Base-by-base conservation (phyloP, 2,113 vertebrate genomes). In the Trachemys scripta region DNA sequence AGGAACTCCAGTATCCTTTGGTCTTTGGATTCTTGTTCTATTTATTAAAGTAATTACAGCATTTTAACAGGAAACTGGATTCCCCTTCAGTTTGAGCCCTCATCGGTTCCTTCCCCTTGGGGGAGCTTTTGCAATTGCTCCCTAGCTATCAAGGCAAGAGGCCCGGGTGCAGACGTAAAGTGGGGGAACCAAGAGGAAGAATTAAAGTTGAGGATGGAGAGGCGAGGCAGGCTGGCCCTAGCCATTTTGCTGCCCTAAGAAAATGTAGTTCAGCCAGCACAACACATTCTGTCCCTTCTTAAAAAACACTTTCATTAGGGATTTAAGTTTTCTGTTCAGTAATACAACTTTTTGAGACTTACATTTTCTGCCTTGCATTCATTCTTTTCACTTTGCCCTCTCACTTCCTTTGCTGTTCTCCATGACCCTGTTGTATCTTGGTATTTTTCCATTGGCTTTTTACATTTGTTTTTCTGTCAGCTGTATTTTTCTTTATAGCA, bases 371-470 rank as follows among this genome's bases (percentile, higher is more conserved):
- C 57, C 81, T 94, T 83, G 31, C 50, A 78, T 95, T 87, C 93
- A 53, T 95, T 89, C 93, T 91, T 94, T 89, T 97, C 85, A 87
- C 50, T 87, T 84, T 90, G 82, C 86, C 94, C 85, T 92, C 95
- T 97, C 94, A 96, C 72, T 96, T 96, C 92, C 93, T 97, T 84
- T 81, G 95, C 79, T 91, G 62, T 85, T 90, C 49, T 84, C 81
- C 93, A 95, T 95, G 94, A 85, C 0, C 3, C 90, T 1, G 2
- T 81, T 89, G 4, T 90, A 85, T 95, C 89, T 95, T 93, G 89
- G 94, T 94, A 94, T 8, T 83, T 94, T 97, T 96, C 97, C 96
- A 96, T 85, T 88, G 75, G 88, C 82, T 79, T 91, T 96, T 90
- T 87, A 19, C 84, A 84, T 53, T 89, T 89, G 89, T 22, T 97